Base-by-base conservation (phyloP, 1,140 invertebrate species). In the Agrilus planipennis region DNA sequence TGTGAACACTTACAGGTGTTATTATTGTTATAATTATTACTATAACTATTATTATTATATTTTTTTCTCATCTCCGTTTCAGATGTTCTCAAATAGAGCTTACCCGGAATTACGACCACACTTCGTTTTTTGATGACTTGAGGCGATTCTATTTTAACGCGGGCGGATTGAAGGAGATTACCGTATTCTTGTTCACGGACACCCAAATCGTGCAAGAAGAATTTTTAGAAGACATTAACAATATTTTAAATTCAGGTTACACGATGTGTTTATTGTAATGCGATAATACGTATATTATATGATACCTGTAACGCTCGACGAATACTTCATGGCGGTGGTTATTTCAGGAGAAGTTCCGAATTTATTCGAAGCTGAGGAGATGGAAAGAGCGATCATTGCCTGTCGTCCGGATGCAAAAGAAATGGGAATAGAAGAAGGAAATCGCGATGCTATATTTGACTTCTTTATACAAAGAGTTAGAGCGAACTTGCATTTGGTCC, bases 221-320 rank as follows among this genome's bases (percentile, higher is more conserved):
- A 55, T 94, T 94, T 62, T 65, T 96, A 0, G 90, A 91, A 61
- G 87, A 91, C 55, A 84, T 92, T 16, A 91, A 90, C 55, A 90
- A 91, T 55, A 83, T 90, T 60, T 66, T 93, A 1, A 91, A 90
- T 58, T 81, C 86, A 4, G 84, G 83, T 73, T 47, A 39, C 81
- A 86, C 55, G 3, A 4, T 18, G 20, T n/a, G n/a, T n/a, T n/a
- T n/a, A n/a, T n/a, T n/a, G n/a, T n/a, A n/a, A 4, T 17, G 18
- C 2, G 23, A 18, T 28, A 17, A 27, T 3, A 17, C 18, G 5
- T 16, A 15, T 41, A 9, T 19, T 15, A 16, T 14, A 32, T 32
- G 17, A 10, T 35, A 18, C 15, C 15, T 20, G 19, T 11, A 22
- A n/a, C n/a, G n/a, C n/a, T n/a, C n/a, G n/a, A n/a, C n/a, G n/a